Percentiles rank a stretch among this genome's conserved stretches.
phyloP scores from a whole-genome alignment of 2,113 vertebrate species.

The Anguilla rostrata region DNA sequence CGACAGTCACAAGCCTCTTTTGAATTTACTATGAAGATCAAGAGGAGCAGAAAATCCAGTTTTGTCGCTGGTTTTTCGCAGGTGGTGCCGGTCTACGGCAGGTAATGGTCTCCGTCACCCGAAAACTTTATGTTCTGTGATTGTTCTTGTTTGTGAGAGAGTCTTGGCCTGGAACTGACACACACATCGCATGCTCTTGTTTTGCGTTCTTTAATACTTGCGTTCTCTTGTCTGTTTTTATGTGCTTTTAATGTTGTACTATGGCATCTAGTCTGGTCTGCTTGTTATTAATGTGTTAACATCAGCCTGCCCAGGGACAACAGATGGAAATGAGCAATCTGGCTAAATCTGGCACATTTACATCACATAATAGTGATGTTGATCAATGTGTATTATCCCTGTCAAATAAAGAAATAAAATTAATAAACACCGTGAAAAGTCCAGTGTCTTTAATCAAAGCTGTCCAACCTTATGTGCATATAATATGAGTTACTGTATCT shows the following conservation, averaged over 20 bases:
- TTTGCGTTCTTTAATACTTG: not conserved
- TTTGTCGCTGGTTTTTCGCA: not conserved
- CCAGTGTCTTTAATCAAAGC: no score
- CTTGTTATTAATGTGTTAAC: no score
- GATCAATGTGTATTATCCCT: no score
- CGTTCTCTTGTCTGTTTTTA: no score
- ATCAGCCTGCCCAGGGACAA: no score
- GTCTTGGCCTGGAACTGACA: not conserved
- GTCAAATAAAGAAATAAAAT: no score
- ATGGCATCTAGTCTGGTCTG: no score
- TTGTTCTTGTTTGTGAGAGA: not conserved
- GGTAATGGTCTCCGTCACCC: not conserved
- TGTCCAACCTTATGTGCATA: no score
- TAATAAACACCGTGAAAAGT: not conserved
- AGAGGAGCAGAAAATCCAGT: not conserved
- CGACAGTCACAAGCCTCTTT: not conserved
- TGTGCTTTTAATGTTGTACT: no score
- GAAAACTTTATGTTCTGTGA: not conserved
- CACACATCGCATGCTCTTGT: not conserved
- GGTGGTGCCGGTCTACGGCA: not conserved
- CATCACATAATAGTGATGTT: no score
- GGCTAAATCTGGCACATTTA: no score
- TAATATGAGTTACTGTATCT: not conserved
- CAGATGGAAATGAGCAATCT: no score
- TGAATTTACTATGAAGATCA: slow-evolving; percentile 1